A percentile compares a stretch with the other conserved stretches of the same genome.
These are phyloP conservation scores for Machimus atricapillus DNA, from an alignment of 2,888 invertebrate species.

Conservation along the genomic window DNA sequence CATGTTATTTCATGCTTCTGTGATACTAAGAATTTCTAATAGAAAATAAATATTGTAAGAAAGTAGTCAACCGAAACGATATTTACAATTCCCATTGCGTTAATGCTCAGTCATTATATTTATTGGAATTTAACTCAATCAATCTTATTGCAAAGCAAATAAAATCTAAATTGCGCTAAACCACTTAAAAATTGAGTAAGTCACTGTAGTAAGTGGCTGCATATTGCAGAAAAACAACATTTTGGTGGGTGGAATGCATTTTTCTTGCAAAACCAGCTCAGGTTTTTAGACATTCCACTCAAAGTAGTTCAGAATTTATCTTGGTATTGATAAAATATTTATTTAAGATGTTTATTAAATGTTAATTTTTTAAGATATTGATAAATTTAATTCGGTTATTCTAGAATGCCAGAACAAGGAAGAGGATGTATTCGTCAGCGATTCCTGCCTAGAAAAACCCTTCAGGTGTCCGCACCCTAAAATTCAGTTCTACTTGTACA, in stretches of 20 bases:
- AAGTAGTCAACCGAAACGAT: neutral
- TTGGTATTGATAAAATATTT: neutral
- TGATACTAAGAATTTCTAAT: too few species aligned
- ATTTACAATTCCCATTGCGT: neutral
- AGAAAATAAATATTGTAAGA: neutral
- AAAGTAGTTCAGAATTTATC: neutral
- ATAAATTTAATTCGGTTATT: too few species aligned
- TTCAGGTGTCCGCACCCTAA: conserved; percentile 82
- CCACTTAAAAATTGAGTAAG: neutral
- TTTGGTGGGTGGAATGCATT: neutral
- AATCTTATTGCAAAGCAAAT: neutral
- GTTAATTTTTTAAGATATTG: neutral
- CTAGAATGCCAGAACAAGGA: conserved; percentile 24
- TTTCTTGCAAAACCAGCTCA: neutral
- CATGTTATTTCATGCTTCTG: too few species aligned
- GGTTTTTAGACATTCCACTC: neutral
- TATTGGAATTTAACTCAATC: neutral
- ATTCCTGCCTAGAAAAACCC: conserved; percentile 82
- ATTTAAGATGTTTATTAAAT: neutral
- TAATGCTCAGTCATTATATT: neutral
- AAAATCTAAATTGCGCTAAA: neutral
- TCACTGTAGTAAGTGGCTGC: neutral
- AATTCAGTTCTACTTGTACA: conserved; percentile 83
- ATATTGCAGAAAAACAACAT: neutral
- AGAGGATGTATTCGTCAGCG: conserved; percentile 76